Base-by-base conservation (phyloP, 2,797 vertebrate species). In the Acomys russatus region DNA sequence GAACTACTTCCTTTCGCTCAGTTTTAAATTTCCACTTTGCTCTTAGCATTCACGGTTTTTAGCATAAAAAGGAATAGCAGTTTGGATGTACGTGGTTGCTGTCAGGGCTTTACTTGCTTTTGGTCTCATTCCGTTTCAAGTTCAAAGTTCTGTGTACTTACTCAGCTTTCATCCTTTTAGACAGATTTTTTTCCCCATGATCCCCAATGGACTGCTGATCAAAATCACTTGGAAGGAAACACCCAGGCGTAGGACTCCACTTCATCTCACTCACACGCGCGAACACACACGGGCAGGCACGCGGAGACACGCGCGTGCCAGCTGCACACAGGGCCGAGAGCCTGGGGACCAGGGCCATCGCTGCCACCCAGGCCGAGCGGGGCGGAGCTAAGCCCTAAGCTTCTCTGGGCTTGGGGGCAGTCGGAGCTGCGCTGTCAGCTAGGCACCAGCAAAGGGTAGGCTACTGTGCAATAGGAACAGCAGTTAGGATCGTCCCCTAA, bases 121-220 rank as follows among this genome's bases (percentile, higher is more conserved):
- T 89, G 96, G 70, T 96, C 97, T 92, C 97, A 80, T 92, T 96
- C 97, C 94, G 76, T 97, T 78, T 94, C 97, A 93, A 98, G 98
- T 98, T 98, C 98, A 98, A 98, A 98, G 98, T 98, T 98, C 97
- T 96, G 86, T 98, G 98, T 99, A 98, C 98, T 99, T 98, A 98
- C 98, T 98, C 82, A 0, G 94, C 98, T 98, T 97, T 98, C 98
- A 98, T 95, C 96, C 97, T 97, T 98, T 97, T 90, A 97, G 98
- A 79, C 95, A 94, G 88, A 73, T 74, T 94, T 97, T 97, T 97
- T 98, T 98, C 97, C 97, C 97, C 95, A 79, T 95, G 98, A 95
- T 97, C 94, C 51, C 97, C 98, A 97, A 97, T 87, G 97, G 98
- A 90, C 66, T 96, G 98, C 97, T 98, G 98, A 98, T 98, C 98